Evolutionary conservation across 1,140 invertebrate species (phyloP).

Genomic region (Thaumetopoea pityocampa): DNA sequence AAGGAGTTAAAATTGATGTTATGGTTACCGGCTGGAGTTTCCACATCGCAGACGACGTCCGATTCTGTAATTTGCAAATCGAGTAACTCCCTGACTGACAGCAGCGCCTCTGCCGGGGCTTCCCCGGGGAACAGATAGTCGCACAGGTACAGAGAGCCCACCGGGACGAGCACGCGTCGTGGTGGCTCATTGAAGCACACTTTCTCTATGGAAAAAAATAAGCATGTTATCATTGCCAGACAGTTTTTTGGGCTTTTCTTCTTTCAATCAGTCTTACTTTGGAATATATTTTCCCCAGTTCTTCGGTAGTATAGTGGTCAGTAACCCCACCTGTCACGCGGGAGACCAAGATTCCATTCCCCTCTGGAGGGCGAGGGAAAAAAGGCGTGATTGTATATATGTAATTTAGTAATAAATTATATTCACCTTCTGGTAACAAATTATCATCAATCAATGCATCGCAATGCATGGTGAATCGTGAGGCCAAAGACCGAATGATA

Average conservation of each 20-base stretch:
- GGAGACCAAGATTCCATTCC: too few relatives aligned
- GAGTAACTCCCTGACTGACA: constrained; percentile 84
- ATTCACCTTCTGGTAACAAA: constrained; percentile 78
- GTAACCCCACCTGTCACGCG: too few relatives aligned
- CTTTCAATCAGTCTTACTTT: too few relatives aligned
- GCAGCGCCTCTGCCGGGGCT: constrained; percentile 83
- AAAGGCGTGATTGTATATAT: too few relatives aligned
- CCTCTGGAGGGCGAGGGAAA: too few relatives aligned
- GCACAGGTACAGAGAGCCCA: constrained; percentile 82
- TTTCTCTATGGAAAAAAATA: constrained; percentile 75
- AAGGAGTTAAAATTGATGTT: neutral
- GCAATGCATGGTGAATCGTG: constrained; percentile 89
- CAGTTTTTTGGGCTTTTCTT: too few relatives aligned
- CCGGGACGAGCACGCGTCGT: constrained; percentile 82
- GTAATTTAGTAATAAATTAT: constrained; percentile 4
- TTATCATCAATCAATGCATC: constrained; percentile 89
- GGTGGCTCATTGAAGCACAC: constrained; percentile 86
- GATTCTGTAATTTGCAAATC: constrained; percentile 82
- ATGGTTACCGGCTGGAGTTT: constrained; percentile 77
- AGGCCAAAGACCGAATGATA: constrained; percentile 84
- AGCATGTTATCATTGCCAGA: too few relatives aligned
- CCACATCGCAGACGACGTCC: constrained; percentile 81
- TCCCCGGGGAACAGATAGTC: constrained; percentile 92
- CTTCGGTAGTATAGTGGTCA: too few relatives aligned
- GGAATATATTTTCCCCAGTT: too few relatives aligned